Evolutionary conservation across 2,797 vertebrate genomes (phyloP).

Genomic region (Phyllotis vaccarum): DNA sequence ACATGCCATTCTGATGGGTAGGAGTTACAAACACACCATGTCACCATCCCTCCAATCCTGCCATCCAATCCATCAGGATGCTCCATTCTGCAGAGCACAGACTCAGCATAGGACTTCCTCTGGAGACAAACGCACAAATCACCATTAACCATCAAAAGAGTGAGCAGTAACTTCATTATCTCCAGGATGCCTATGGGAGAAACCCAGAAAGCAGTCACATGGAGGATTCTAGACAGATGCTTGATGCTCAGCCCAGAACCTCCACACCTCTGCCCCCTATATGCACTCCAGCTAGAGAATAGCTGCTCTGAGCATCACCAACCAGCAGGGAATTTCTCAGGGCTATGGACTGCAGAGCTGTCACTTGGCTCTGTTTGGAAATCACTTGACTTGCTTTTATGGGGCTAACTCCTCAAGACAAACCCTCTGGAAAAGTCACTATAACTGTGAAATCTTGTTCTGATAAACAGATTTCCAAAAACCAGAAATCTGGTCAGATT

Average conservation of each 20-base stretch:
- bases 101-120: not conserved
- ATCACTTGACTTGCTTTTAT: not conserved
- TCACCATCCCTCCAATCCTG: too few relatives aligned
- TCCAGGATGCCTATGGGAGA: not conserved
- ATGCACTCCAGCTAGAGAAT: not conserved
- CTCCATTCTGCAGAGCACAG: not conserved
- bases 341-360: not conserved
- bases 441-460: not conserved
- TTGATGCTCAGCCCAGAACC: not conserved
- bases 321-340: not conserved
- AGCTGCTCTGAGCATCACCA: not conserved
- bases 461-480: conserved; percentile 39
- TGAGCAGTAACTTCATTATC: not conserved
- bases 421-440: conserved; percentile 19
- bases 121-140: not conserved
- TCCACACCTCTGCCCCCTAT: not conserved
- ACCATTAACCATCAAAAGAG: not conserved
- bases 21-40: not conserved
- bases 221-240: not conserved
- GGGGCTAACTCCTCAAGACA: not conserved
- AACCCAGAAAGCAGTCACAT: not conserved
- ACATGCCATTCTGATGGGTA: fast-evolving
- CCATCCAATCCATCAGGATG: not conserved
- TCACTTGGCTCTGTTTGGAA: not conserved
- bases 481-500: conserved; percentile 47